phyloP scores from a whole-genome alignment of 2,888 invertebrate genomes.

The Cheilosia vulpina region DNA sequence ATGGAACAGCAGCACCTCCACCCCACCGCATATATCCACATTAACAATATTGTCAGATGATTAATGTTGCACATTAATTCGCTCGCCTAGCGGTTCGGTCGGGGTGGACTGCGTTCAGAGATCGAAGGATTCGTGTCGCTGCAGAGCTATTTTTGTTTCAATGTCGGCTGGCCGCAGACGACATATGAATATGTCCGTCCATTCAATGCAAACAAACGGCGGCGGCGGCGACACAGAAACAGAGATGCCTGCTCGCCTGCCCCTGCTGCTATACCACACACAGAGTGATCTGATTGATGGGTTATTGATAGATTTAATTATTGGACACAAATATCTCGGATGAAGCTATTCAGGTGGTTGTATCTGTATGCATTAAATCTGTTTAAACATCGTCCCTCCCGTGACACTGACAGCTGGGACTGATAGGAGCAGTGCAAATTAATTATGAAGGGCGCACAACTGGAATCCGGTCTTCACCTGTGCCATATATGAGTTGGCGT shows the following conservation, averaged over 20 bases:
- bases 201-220: slow-evolving; percentile 46
- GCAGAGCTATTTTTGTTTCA: slow-evolving; percentile 54
- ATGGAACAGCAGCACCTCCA: background rate
- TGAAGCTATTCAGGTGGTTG: slow-evolving; percentile 75
- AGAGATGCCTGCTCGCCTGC: slow-evolving; percentile 19
- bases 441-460: slow-evolving; percentile 66
- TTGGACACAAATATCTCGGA: slow-evolving; percentile 74
- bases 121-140: slow-evolving; percentile 58
- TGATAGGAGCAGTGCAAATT: slow-evolving; percentile 60
- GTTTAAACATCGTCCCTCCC: slow-evolving; percentile 54
- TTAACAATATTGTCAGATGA: slow-evolving; percentile 73
- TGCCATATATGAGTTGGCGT: background rate
- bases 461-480: slow-evolving; percentile 44
- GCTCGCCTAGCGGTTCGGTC: slow-evolving; percentile 20
- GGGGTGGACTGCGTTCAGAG: slow-evolving; percentile 25
- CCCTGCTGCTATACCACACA: slow-evolving; percentile 31
- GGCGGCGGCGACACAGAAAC: slow-evolving; percentile 19
- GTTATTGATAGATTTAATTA: slow-evolving; percentile 76
- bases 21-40: slow-evolving; percentile 52
- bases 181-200: slow-evolving; percentile 74
- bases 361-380: slow-evolving; percentile 72
- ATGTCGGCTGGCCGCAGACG: slow-evolving; percentile 72
- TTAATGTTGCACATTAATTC: slow-evolving; percentile 75
- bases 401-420: slow-evolving; percentile 50
- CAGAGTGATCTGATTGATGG: slow-evolving; percentile 72